phyloP scores from a whole-genome alignment of 2,888 invertebrate genomes.

The Philonicus albiceps region DNA sequence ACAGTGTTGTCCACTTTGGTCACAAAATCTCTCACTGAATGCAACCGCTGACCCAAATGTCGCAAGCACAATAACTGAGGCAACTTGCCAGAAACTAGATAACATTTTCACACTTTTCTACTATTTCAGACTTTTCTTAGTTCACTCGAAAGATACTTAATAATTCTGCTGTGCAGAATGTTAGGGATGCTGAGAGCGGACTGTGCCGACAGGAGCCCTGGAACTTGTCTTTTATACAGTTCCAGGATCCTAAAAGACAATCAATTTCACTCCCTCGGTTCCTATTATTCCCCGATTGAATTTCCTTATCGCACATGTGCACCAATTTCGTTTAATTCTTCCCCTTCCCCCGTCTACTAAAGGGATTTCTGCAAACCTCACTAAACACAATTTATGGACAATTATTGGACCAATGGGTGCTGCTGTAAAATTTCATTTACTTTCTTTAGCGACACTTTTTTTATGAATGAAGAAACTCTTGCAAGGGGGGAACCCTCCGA shows the following conservation, averaged over 20 bases:
- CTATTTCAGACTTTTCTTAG: background rate
- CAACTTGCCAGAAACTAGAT: slow-evolving; percentile 33
- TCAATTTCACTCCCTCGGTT: slow-evolving; percentile 10
- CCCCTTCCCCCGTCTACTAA: background rate
- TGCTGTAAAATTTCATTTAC: background rate
- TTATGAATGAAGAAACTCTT: background rate
- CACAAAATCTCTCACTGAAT: background rate
- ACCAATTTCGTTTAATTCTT: slow-evolving; percentile 11
- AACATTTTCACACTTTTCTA: slow-evolving; percentile 37
- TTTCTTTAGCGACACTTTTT: background rate
- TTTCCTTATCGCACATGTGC: slow-evolving; percentile 41
- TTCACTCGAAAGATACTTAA: background rate
- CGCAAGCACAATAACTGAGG: slow-evolving; percentile 23
- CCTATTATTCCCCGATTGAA: slow-evolving; percentile 18
- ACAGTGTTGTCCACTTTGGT: background rate
- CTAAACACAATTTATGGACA: slow-evolving; percentile 27
- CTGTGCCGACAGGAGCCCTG: background rate
- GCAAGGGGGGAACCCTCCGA: background rate
- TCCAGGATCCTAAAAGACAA: background rate
- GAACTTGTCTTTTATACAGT: background rate
- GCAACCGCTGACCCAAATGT: background rate
- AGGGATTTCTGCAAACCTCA: background rate
- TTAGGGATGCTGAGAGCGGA: background rate
- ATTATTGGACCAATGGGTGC: background rate
- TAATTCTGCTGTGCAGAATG: background rate